Percentiles rank a stretch among this genome's conserved stretches.
These are phyloP conservation scores for Climacteris rufus DNA, from an alignment of 2,113 vertebrate species.

Conservation along the genomic window DNA sequence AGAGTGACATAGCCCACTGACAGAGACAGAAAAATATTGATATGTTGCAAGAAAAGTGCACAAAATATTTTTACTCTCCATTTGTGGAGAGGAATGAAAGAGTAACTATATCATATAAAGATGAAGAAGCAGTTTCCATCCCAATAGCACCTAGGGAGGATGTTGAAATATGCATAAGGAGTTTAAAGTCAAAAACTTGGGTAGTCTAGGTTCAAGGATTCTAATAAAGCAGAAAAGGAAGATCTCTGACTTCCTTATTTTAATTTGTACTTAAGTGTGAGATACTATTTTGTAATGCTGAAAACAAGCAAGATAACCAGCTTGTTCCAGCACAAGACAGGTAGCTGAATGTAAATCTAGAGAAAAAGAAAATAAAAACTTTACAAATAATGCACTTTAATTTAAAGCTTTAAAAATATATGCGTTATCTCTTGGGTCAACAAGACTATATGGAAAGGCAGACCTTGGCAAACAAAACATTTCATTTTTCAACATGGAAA, in stretches of 20 bases:
- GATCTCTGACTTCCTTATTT: background rate
- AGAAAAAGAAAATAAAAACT: background rate
- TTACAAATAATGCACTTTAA: background rate
- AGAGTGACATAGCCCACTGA: background rate
- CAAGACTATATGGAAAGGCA: background rate
- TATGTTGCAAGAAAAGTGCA: background rate
- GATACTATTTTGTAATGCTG: background rate
- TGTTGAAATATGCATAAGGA: background rate
- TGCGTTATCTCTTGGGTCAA: background rate
- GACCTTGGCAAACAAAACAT: background rate
- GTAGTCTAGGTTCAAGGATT: background rate
- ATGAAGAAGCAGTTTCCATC: background rate
- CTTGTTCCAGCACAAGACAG: background rate
- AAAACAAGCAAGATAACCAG: background rate
- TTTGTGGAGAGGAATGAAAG: background rate
- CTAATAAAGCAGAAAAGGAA: background rate
- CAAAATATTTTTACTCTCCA: background rate
- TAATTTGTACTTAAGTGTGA: background rate
- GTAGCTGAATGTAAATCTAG: background rate
- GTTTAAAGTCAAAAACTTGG: background rate
- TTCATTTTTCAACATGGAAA: background rate
- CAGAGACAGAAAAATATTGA: background rate
- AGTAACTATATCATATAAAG: background rate
- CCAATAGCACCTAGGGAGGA: background rate
- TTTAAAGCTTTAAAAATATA: background rate